These are phyloP conservation scores for Bombus turneri DNA, from an alignment of 1,140 invertebrate genomes.

Conservation along the genomic window DNA sequence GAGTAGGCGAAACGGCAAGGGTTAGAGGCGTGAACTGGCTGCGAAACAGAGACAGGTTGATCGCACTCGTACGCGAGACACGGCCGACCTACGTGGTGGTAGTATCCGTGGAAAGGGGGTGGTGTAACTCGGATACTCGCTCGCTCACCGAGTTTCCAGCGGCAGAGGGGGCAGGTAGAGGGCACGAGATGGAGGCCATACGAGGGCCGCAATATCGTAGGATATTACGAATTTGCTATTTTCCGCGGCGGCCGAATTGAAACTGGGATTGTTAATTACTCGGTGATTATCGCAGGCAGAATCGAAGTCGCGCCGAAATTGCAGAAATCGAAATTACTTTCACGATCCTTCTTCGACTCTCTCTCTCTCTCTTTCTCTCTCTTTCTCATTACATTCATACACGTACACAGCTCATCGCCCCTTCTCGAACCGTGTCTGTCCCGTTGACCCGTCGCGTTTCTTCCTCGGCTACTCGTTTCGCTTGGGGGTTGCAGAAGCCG, in stretches of 20 bases:
- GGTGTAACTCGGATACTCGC: conserved; percentile 62
- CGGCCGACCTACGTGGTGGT: background rate
- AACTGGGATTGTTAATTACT: conserved; percentile 83
- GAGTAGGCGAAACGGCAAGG: background rate
- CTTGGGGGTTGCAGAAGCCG: too few relatives aligned
- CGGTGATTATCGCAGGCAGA: conserved; percentile 80
- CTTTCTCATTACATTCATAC: background rate
- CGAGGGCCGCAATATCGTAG: conserved; percentile 80
- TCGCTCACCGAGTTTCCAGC: conserved; percentile 62
- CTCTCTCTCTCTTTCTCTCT: background rate
- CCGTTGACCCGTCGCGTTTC: too few relatives aligned
- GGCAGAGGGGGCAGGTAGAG: conserved; percentile 2
- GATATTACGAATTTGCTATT: conserved; percentile 84
- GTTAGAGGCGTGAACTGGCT: background rate
- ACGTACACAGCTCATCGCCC: background rate
- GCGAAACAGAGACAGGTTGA: conserved; percentile 32
- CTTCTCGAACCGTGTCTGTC: too few relatives aligned
- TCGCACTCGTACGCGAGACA: conserved; percentile 22
- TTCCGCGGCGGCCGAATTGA: conserved; percentile 81
- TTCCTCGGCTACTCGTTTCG: too few relatives aligned
- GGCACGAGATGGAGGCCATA: conserved; percentile 51
- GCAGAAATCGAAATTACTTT: conserved; percentile 79
- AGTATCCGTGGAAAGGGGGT: conserved; percentile 22
- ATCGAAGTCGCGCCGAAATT: conserved; percentile 74
- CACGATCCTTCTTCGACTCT: conserved; percentile 28